phyloP scores from a whole-genome alignment of 2,888 invertebrate species.

The Anodontia alba region DNA sequence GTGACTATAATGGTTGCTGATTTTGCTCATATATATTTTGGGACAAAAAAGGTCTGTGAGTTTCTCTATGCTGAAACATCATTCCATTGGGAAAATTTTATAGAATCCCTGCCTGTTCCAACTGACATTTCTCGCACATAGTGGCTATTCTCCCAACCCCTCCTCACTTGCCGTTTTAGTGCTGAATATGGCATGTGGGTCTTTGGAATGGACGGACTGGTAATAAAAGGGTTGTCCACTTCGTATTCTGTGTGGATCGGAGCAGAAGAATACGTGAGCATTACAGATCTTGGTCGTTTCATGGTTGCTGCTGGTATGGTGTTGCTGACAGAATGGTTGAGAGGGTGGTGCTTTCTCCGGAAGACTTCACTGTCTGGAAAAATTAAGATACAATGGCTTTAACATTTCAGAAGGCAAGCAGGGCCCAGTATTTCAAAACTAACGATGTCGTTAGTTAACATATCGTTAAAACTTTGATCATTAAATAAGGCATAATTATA shows the following conservation, averaged over 20 bases:
- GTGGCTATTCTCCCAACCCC: constrained; percentile 80
- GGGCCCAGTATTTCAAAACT: no score
- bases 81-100: constrained; percentile 81
- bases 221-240: constrained; percentile 75
- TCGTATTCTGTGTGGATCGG: constrained; percentile 75
- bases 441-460: no score
- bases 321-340: constrained; percentile 76
- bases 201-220: constrained; percentile 80
- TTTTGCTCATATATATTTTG: no score
- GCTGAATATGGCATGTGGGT: constrained; percentile 83
- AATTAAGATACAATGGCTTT: no score
- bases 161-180: constrained; percentile 70
- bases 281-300: constrained; percentile 71
- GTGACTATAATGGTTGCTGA: no score
- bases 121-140: constrained; percentile 81
- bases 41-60: no score
- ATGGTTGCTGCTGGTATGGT: constrained; percentile 80
- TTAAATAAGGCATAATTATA: no score
- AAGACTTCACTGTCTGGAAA: constrained; percentile 42
- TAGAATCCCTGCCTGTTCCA: constrained; percentile 77
- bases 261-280: constrained; percentile 59
- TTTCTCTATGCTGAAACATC: constrained; percentile 77
- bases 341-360: constrained; percentile 49
- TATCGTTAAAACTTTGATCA: no score
- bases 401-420: no score